These are phyloP conservation scores for Agriopis marginaria DNA, from an alignment of 2,888 invertebrate species.

Conservation along the genomic window DNA sequence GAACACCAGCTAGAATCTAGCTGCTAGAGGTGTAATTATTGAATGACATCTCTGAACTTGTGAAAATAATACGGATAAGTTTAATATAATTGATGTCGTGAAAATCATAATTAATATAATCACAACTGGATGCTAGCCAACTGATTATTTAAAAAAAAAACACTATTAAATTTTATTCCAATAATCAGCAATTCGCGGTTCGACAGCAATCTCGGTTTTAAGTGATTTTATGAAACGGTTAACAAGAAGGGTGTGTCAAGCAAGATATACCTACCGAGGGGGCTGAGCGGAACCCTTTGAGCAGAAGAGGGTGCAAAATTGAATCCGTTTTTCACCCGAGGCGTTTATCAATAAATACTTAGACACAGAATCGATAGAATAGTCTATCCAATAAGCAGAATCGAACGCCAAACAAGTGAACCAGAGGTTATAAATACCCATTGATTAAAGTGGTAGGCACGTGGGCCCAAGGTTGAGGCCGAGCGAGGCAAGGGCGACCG, in stretches of 20 bases:
- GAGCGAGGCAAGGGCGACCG: slow-evolving; percentile 53
- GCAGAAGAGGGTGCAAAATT: slow-evolving; percentile 32
- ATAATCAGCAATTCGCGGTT: slow-evolving; percentile 2
- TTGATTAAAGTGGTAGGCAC: slow-evolving; percentile 55
- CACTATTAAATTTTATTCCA: neutral
- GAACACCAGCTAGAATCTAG: too few species aligned
- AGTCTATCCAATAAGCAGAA: neutral
- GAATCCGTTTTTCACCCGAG: slow-evolving; percentile 28
- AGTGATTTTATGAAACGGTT: slow-evolving; percentile 23
- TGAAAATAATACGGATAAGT: too few species aligned
- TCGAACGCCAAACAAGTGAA: slow-evolving; percentile 10
- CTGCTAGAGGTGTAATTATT: too few species aligned
- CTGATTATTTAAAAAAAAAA: neutral
- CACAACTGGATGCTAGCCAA: neutral
- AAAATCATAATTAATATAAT: neutral
- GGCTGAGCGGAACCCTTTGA: slow-evolving; percentile 16
- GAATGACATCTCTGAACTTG: too few species aligned
- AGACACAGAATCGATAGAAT: neutral
- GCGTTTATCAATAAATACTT: neutral
- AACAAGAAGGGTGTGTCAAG: slow-evolving; percentile 31
- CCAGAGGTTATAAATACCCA: slow-evolving; percentile 45
- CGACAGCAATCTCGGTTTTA: slow-evolving; percentile 9
- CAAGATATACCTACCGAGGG: slow-evolving; percentile 8
- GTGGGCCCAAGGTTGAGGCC: slow-evolving; percentile 70
- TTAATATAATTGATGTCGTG: neutral